These are phyloP conservation scores for Cheumatopsyche charites DNA, from an alignment of 1,140 invertebrate genomes.

Conservation along the genomic window DNA sequence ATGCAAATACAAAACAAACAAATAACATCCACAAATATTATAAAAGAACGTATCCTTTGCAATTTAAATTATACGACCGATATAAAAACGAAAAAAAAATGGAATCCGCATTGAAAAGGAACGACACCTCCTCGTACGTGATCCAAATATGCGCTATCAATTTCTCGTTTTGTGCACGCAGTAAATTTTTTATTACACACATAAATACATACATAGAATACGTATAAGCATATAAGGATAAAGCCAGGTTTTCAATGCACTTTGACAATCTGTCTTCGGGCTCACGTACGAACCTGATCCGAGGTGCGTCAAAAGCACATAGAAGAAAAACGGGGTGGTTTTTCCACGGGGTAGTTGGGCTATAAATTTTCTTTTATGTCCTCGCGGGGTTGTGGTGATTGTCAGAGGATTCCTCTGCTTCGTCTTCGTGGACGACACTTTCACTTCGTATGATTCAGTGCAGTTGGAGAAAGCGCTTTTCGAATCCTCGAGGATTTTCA, in stretches of 20 bases:
- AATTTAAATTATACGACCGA: no score
- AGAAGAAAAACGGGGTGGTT: slow-evolving; percentile 13
- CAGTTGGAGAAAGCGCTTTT: no score
- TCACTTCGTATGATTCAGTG: no score
- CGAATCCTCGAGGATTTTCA: no score
- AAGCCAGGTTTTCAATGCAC: no score
- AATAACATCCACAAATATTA: no score
- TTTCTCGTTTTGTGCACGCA: background rate
- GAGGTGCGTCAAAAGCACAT: slow-evolving; percentile 22
- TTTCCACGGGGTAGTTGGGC: slow-evolving; percentile 32
- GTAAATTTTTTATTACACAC: slow-evolving; percentile 2
- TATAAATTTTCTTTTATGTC: slow-evolving; percentile 47
- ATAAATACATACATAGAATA: no score
- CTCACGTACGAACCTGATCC: slow-evolving; percentile 9
- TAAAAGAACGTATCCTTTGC: no score
- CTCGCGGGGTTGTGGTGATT: slow-evolving; percentile 41
- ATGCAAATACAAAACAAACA: no score
- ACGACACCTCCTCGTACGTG: slow-evolving; percentile 12
- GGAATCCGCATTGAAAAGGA: background rate
- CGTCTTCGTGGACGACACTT: slow-evolving; percentile 21
- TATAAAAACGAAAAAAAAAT: no score
- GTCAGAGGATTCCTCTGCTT: slow-evolving; percentile 27
- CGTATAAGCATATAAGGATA: no score
- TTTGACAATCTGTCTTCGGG: no score
- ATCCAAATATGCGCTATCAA: slow-evolving; percentile 24